phyloP scores from a whole-genome alignment of 2,888 invertebrate species.

The Scaptomyza parva region DNA sequence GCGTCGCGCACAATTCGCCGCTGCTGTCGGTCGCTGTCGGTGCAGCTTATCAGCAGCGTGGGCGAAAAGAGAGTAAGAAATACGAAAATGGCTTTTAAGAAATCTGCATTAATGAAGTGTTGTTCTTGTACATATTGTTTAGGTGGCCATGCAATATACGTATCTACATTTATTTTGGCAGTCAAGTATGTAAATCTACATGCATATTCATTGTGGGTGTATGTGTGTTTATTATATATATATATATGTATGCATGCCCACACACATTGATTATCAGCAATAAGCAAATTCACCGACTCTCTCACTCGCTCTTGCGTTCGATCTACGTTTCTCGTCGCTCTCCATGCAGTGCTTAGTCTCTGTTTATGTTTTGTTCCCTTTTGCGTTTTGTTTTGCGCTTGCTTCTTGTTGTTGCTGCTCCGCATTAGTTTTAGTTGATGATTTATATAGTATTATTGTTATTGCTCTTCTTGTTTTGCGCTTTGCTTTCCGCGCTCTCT shows the following conservation, averaged over 20 bases:
- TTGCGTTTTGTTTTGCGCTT: conserved; percentile 39
- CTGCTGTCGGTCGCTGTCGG: neutral
- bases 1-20: conserved; percentile 48
- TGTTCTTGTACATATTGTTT: conserved; percentile 45
- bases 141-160: conserved; percentile 33
- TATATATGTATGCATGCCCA: conserved; percentile 16
- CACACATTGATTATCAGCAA: conserved; percentile 52
- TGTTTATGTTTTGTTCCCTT: conserved; percentile 57
- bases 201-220: too few species aligned
- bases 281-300: conserved; percentile 25
- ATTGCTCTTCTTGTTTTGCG: conserved; percentile 9
- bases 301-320: conserved; percentile 1
- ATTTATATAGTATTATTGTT: conserved; percentile 35
- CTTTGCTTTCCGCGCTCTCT: conserved; percentile 6
- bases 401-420: conserved; percentile 29
- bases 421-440: conserved; percentile 50
- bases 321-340: neutral
- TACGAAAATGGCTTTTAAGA: conserved; percentile 37
- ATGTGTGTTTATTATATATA: too few species aligned
- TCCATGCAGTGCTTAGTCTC: conserved; percentile 24
- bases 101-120: conserved; percentile 59
- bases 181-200: conserved; percentile 52
- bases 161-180: conserved; percentile 56
- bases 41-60: conserved; percentile 54
- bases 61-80: conserved; percentile 33